phyloP scores from a whole-genome alignment of 2,113 vertebrate species.

The Chaenocephalus aceratus region DNA sequence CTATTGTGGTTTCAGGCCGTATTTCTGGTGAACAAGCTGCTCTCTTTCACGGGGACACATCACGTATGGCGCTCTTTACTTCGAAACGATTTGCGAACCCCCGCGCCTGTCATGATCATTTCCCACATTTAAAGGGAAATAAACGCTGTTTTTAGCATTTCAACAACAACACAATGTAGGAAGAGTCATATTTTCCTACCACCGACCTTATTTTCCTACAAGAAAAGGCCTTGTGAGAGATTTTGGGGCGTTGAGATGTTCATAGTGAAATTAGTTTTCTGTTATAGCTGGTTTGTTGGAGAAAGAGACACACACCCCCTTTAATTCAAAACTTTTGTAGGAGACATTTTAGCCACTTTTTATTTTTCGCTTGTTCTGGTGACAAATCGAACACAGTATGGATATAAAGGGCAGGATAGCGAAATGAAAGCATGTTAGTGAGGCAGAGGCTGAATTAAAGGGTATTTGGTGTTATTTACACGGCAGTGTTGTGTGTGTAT shows the following conservation, averaged over 20 bases:
- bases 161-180: not conserved
- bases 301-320: slow-evolving; percentile 77
- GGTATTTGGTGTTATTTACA: slow-evolving; percentile 39
- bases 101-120: slow-evolving; percentile 76
- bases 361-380: not conserved
- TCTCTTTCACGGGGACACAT: slow-evolving; percentile 62
- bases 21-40: slow-evolving; percentile 53
- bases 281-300: slow-evolving; percentile 43
- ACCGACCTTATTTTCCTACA: slow-evolving; percentile 55
- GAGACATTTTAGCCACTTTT: slow-evolving; percentile 31
- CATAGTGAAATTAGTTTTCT: slow-evolving; percentile 51
- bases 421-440: not conserved
- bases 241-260: slow-evolving; percentile 52
- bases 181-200: slow-evolving; percentile 22
- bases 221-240: slow-evolving; percentile 49
- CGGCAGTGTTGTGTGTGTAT: slow-evolving; percentile 43
- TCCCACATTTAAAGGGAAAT: slow-evolving; percentile 79
- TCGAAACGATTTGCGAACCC: slow-evolving; percentile 74
- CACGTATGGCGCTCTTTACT: slow-evolving; percentile 83
- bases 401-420: too few relatives aligned
- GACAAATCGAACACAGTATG: not conserved
- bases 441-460: slow-evolving; percentile 20
- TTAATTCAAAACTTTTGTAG: slow-evolving; percentile 80
- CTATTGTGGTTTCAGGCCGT: slow-evolving; percentile 67
- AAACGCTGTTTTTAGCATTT: slow-evolving; percentile 29